phyloP scores from a whole-genome alignment of 2,888 invertebrate species.

The Andrena camellia region DNA sequence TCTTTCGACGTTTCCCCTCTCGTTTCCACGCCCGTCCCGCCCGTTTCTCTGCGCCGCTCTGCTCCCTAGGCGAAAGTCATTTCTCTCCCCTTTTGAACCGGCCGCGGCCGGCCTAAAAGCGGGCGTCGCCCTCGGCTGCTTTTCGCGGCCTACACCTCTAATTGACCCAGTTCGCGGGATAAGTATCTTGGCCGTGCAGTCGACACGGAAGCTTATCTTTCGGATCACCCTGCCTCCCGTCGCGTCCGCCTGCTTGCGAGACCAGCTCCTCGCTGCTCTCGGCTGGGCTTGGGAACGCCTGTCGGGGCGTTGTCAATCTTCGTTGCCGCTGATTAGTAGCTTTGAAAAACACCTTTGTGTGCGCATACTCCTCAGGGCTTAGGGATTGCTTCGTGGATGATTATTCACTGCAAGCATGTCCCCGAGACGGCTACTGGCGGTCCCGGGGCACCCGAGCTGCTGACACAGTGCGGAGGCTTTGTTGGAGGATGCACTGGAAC shows the following conservation, averaged over 20 bases:
- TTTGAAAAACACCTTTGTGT: background rate
- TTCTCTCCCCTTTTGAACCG: slow-evolving; percentile 57
- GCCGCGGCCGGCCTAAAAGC: slow-evolving; percentile 58
- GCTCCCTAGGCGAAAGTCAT: slow-evolving; percentile 10
- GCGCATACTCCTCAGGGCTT: no score
- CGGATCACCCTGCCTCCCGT: slow-evolving; percentile 19
- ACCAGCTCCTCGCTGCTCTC: background rate
- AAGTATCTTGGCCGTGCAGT: slow-evolving; percentile 65
- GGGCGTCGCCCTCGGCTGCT: slow-evolving; percentile 67
- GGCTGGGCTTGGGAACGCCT: background rate
- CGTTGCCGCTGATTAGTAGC: background rate
- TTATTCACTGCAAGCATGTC: no score
- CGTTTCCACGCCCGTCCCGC: slow-evolving; percentile 22
- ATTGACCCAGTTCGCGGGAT: slow-evolving; percentile 75
- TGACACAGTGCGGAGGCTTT: no score
- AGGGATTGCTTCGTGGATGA: no score
- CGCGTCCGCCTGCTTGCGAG: background rate
- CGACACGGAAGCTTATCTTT: slow-evolving; percentile 53
- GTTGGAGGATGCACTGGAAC: no score
- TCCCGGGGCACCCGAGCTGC: no score
- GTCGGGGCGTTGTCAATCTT: background rate
- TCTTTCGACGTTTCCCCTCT: slow-evolving; percentile 14
- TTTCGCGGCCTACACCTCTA: slow-evolving; percentile 70
- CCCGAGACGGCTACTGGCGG: no score
- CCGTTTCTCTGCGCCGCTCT: slow-evolving; percentile 20